Conservation (phyloP, 1,140 invertebrate species). For the Heliconius melpomene region DNA sequence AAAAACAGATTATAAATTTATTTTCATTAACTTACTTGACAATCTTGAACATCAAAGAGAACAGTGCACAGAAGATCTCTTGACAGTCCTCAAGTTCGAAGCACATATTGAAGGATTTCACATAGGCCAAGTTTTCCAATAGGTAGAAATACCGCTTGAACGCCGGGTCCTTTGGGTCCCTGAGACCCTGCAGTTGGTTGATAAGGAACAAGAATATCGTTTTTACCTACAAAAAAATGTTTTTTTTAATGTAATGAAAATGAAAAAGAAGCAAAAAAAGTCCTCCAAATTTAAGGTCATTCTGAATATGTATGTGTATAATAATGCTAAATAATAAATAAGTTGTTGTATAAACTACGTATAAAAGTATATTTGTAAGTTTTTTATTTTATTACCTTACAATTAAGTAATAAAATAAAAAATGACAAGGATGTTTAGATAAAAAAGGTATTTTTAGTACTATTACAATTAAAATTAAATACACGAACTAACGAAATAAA, state of each 20-base stretch:
- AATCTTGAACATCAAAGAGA: constrained; percentile 97
- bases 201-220: constrained; percentile 98
- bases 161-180: constrained; percentile 97
- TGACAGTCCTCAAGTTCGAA: constrained; percentile 98
- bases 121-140: constrained; percentile 97
- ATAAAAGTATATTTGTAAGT: no score
- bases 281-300: neutral
- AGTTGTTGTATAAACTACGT: neutral
- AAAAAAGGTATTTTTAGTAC: neutral
- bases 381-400: no score
- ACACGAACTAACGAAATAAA: no score
- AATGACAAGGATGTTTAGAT: neutral
- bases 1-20: neutral
- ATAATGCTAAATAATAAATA: neutral
- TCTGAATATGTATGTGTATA: neutral
- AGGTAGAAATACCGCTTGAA: constrained; percentile 99
- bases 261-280: neutral
- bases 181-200: constrained; percentile 94
- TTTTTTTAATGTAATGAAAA: neutral
- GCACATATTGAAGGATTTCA: constrained; percentile 99
- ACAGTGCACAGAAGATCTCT: constrained; percentile 97
- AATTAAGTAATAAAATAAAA: neutral
- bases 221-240: constrained; percentile 76
- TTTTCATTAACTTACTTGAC: constrained; percentile 88
- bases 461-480: no score